Conservation (phyloP, 2,888 invertebrate species). For the Oxyteleia sp. region DNA sequence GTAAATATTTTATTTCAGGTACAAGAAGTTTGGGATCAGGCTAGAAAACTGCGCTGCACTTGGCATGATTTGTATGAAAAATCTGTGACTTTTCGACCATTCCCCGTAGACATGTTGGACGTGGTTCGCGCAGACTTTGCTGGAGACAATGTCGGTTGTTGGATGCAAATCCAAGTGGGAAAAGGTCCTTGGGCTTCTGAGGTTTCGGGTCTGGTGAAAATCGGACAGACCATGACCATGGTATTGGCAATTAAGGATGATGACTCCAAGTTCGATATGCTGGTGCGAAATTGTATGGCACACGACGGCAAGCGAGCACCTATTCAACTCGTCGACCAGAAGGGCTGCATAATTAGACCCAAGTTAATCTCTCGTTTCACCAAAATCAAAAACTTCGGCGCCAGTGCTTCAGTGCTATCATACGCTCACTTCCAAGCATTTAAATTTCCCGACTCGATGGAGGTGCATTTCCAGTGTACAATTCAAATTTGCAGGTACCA, state of each 20-base stretch:
- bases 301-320: constrained; percentile 98
- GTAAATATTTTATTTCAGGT: constrained; percentile 88
- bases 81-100: constrained; percentile 97
- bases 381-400: constrained; percentile 98
- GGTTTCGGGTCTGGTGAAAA: constrained; percentile 97
- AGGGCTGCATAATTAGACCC: constrained; percentile 96
- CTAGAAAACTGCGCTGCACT: constrained; percentile 95
- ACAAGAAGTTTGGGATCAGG: constrained; percentile 98
- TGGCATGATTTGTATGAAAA: constrained; percentile 99
- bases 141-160: constrained; percentile 98
- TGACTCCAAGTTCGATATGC: constrained; percentile 98
- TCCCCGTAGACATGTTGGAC: constrained; percentile 98
- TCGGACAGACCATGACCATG: constrained; percentile 99
- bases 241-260: constrained; percentile 98
- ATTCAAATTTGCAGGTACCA: constrained; percentile 97
- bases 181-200: constrained; percentile 98
- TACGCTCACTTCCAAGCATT: constrained; percentile 98
- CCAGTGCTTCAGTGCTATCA: constrained; percentile 96
- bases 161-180: constrained; percentile 99
- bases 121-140: constrained; percentile 98
- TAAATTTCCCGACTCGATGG: constrained; percentile 98
- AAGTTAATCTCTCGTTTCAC: constrained; percentile 97
- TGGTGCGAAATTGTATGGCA: constrained; percentile 97
- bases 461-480: constrained; percentile 98
- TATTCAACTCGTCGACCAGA: constrained; percentile 96